Base-by-base conservation (phyloP, 1,140 invertebrate species). In the Phenacoccus solenopsis region DNA sequence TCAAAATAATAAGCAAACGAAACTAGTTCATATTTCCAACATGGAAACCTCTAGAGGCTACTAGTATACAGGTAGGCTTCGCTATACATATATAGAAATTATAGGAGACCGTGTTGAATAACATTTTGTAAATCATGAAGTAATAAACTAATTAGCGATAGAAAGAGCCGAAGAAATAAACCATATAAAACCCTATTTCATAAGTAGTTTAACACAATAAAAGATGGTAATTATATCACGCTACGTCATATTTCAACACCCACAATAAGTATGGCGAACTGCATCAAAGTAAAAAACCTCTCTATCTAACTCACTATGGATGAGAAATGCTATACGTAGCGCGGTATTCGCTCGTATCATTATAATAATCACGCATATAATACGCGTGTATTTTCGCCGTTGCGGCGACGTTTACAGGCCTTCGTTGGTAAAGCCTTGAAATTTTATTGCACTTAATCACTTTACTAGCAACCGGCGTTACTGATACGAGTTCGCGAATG, bases 171-270 rank as follows among this genome's bases (percentile, higher is more conserved):
- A 49, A 49, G 13, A 49, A 49, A 49, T 49, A n/a, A n/a, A 49
- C 16, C 38, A n/a, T n/a, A 49, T 49, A 49, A 49, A 49, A 49
- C 16, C n/a, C 38, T 49, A 49, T 49, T 49, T 49, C 38, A 49
- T 49, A 49, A 49, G 38, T 49, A 49, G 38, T 49, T 49, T 5
- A 49, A 49, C 38, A 49, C 38, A 49, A 49, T 49, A 49, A 49
- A 49, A 49, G 38, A 49, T 49, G 38, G 38, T 49, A 49, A 49
- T 49, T 49, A 49, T 49, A 49, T 49, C 38, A 49, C 38, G 38
- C 38, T 10, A 49, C 20, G 20, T 2, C 16, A 49, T 49, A 49
- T 49, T 49, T 49, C 38, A 49, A 49, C 38, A 49, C 38, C 38
- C 38, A 49, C 38, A 16, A 49, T n/a, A 49, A 49, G 2, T 49